phyloP scores from a whole-genome alignment of 2,888 invertebrate species.

The Cantharis rustica region DNA sequence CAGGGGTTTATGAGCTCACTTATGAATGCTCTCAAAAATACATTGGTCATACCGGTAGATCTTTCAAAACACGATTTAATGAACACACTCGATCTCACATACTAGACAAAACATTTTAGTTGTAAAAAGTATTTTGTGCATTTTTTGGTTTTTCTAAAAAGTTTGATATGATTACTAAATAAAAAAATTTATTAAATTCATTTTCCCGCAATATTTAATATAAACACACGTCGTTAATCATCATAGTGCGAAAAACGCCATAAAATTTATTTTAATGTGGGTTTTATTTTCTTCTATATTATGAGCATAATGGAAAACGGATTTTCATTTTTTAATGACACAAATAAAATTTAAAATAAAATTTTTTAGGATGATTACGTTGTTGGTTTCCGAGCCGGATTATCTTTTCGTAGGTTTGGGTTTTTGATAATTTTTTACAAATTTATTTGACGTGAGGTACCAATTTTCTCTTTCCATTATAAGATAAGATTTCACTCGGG shows the following conservation, averaged over 20 bases:
- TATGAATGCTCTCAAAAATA: too few relatives aligned
- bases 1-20: too few relatives aligned
- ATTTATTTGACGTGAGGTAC: background rate
- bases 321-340: background rate
- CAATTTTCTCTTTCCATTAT: slow-evolving; percentile 33
- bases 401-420: background rate
- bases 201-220: background rate
- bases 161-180: too few relatives aligned
- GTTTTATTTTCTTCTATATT: background rate
- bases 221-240: background rate
- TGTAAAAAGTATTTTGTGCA: too few relatives aligned
- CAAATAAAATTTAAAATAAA: too few relatives aligned
- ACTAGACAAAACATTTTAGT: too few relatives aligned
- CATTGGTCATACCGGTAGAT: too few relatives aligned
- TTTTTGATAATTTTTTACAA: background rate
- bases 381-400: background rate
- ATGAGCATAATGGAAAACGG: background rate
- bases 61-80: too few relatives aligned
- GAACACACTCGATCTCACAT: too few relatives aligned
- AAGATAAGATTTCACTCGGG: slow-evolving; percentile 41
- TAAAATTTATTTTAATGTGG: background rate
- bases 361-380: background rate
- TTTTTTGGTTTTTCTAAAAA: too few relatives aligned
- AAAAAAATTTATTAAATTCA: too few relatives aligned
- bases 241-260: background rate